Percentiles rank a stretch among this genome's conserved stretches.
Conservation (phyloP, 2,888 invertebrate species). For the Ormyrus rosae region DNA sequence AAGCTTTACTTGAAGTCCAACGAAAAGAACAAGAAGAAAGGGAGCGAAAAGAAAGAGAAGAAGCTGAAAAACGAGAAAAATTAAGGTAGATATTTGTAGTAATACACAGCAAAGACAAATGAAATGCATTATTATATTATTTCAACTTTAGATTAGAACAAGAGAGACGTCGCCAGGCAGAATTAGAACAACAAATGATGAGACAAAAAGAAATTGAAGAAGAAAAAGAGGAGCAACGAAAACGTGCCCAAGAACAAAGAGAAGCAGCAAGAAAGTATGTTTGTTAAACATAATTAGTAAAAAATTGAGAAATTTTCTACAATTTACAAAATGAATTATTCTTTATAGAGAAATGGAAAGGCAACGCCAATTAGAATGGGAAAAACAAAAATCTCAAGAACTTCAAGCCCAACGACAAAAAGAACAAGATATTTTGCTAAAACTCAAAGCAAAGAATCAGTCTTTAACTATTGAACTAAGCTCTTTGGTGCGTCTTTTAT, state of each 20-base stretch:
- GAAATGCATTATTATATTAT: constrained; percentile 8
- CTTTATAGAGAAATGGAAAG: constrained; percentile 89
- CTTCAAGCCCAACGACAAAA: constrained; percentile 90
- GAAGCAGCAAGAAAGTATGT: constrained; percentile 85
- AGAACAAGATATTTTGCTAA: constrained; percentile 89
- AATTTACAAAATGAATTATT: constrained; percentile 12
- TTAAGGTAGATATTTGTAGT: constrained; percentile 77
- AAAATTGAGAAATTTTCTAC: constrained; percentile 10
- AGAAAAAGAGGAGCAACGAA: constrained; percentile 86
- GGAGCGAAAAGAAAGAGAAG: constrained; percentile 94
- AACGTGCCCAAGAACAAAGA: constrained; percentile 86
- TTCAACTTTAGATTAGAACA: constrained; percentile 77
- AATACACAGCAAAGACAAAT: constrained; percentile 1
- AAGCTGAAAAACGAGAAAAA: constrained; percentile 90
- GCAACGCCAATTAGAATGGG: constrained; percentile 96
- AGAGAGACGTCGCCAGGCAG: constrained; percentile 90
- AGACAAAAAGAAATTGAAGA: constrained; percentile 87
- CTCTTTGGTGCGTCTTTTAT: constrained; percentile 71
- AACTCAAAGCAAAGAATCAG: constrained; percentile 92
- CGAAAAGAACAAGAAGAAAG: constrained; percentile 95
- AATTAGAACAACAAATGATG: constrained; percentile 88
- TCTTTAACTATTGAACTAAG: constrained; percentile 86
- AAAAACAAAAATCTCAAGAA: constrained; percentile 91
- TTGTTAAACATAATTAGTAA: not conserved
- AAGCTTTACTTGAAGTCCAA: constrained; percentile 92